These are phyloP conservation scores for Drepanosiphum platanoidis DNA, from an alignment of 2,888 invertebrate genomes.

Conservation along the genomic window DNA sequence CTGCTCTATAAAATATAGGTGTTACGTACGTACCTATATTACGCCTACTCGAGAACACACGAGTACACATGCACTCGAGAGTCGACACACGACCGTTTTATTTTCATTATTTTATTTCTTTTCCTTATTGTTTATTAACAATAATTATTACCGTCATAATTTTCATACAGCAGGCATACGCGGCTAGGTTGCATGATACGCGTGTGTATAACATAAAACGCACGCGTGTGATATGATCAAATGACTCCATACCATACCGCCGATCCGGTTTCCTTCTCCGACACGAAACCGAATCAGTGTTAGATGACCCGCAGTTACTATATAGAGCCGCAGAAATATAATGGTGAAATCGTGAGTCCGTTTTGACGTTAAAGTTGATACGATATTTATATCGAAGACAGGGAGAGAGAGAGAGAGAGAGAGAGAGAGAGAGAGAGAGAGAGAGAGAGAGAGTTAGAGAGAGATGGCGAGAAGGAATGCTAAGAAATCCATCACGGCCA, in stretches of 20 bases:
- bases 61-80: not conserved
- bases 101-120: not conserved
- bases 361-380: conserved; percentile 22
- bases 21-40: too few species aligned
- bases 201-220: not conserved
- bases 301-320: not conserved
- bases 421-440: too few species aligned
- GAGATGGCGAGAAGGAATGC: too few species aligned
- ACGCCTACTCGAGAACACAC: too few species aligned
- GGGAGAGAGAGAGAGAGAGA: too few species aligned
- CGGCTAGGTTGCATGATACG: not conserved
- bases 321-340: not conserved
- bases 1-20: too few species aligned
- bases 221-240: not conserved
- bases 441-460: too few species aligned
- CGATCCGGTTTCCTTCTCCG: conserved; percentile 19
- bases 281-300: not conserved
- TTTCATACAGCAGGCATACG: not conserved
- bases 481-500: not conserved
- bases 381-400: not conserved
- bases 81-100: not conserved
- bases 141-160: not conserved
- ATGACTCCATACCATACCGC: not conserved
- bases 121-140: not conserved
- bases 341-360: conserved; percentile 9